Evolutionary conservation across 2,888 invertebrate species (phyloP).

Genomic region (Rhamnusium bicolor): DNA sequence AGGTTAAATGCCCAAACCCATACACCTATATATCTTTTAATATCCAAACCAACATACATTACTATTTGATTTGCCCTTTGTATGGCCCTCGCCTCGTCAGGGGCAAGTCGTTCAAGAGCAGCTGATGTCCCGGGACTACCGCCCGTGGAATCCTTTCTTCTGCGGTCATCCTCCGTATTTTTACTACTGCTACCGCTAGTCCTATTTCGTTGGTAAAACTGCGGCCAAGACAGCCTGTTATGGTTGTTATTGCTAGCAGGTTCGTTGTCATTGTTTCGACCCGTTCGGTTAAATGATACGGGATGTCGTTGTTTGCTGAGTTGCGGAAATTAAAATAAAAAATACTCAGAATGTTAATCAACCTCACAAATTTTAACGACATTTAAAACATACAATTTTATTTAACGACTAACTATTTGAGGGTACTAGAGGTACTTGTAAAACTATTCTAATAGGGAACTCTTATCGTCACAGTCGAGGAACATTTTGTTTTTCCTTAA

Average conservation of each 20-base stretch:
- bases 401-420: too few relatives aligned
- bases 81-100: conserved; percentile 86
- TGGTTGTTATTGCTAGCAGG: conserved; percentile 68
- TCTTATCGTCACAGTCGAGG: too few relatives aligned
- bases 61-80: conserved; percentile 90
- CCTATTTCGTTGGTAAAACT: conserved; percentile 69
- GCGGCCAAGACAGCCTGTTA: conserved; percentile 76
- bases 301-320: conserved; percentile 70
- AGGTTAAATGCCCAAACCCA: not conserved
- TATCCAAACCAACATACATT: conserved; percentile 78
- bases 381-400: too few relatives aligned
- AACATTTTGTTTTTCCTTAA: not conserved
- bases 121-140: conserved; percentile 69
- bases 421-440: too few relatives aligned
- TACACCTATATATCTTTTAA: not conserved
- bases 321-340: conserved; percentile 18
- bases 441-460: too few relatives aligned
- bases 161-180: conserved; percentile 70
- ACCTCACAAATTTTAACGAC: too few relatives aligned
- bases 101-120: conserved; percentile 76
- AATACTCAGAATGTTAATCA: not conserved
- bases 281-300: conserved; percentile 62
- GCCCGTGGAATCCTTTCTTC: conserved; percentile 64
- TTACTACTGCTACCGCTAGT: conserved; percentile 58
- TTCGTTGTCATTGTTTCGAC: conserved; percentile 72